A percentile compares a stretch with the other conserved stretches of the same genome.
Conservation (phyloP, 2,797 vertebrate species). For the Ataeniobius toweri region DNA sequence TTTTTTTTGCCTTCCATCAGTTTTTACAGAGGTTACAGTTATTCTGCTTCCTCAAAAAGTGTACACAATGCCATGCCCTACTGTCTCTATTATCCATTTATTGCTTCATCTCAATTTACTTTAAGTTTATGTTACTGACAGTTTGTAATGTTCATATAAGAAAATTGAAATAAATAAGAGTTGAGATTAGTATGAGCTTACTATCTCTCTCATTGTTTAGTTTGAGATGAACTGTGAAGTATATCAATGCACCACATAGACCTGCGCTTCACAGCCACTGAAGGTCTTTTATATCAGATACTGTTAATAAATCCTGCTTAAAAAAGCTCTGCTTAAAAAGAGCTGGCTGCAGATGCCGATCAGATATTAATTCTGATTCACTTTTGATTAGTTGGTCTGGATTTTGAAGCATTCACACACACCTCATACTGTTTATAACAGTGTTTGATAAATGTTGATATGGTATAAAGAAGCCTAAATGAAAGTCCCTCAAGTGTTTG, state of each 20-base stretch:
- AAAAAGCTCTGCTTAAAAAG: neutral
- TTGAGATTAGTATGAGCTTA: neutral
- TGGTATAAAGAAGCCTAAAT: too few species aligned
- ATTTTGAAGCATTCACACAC: too few species aligned
- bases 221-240: neutral
- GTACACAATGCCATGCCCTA: neutral
- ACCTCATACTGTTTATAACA: too few species aligned
- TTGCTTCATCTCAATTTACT: neutral
- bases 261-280: neutral
- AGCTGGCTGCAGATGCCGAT: neutral
- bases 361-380: neutral
- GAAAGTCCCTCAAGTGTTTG: too few species aligned
- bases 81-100: neutral
- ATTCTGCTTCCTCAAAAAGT: neutral
- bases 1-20: conserved; percentile 12
- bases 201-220: neutral
- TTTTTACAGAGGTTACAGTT: neutral
- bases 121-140: too few species aligned
- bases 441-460: too few species aligned
- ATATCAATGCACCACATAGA: neutral
- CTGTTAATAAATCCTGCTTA: neutral
- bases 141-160: neutral
- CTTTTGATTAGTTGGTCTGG: neutral
- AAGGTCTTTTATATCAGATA: neutral
- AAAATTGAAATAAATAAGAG: too few species aligned